phyloP scores from a whole-genome alignment of 2,113 vertebrate species.

The Piaya cayana region DNA sequence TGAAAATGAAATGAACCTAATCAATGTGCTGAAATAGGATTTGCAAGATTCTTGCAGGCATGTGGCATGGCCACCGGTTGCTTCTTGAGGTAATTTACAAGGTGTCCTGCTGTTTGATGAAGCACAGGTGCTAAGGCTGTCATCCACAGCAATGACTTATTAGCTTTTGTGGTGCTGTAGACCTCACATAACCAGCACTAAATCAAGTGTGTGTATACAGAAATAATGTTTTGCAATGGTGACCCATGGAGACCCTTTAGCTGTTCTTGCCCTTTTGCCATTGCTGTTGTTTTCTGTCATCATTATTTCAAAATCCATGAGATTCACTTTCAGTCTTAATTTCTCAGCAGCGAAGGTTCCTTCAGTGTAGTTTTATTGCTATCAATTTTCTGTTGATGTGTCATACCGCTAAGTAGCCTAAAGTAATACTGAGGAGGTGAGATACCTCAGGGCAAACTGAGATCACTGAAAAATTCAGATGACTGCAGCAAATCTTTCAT shows the following conservation, averaged over 20 bases:
- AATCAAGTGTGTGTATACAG: conserved; percentile 70
- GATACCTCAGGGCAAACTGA: conserved; percentile 34
- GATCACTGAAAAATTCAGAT: conserved; percentile 50
- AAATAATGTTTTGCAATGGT: conserved; percentile 73
- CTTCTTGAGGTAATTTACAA: conserved; percentile 70
- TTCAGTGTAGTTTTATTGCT: conserved; percentile 65
- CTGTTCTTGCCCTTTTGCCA: conserved; percentile 68
- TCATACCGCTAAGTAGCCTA: conserved; percentile 45
- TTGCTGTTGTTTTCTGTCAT: conserved; percentile 61
- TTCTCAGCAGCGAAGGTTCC: conserved; percentile 60
- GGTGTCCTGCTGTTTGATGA: conserved; percentile 69
- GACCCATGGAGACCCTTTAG: conserved; percentile 68
- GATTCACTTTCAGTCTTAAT: conserved; percentile 73
- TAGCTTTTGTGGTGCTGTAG: conserved; percentile 61
- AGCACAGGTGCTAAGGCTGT: conserved; percentile 69
- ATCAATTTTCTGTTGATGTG: conserved; percentile 71
- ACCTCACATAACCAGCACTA: conserved; percentile 69
- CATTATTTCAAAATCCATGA: conserved; percentile 69
- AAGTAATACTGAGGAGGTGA: conserved; percentile 59
- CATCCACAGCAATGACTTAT: conserved; percentile 69
- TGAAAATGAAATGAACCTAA: conserved; percentile 59
- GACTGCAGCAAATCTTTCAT: conserved; percentile 43
- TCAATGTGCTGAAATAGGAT: conserved; percentile 22
- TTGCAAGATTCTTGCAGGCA: conserved; percentile 26
- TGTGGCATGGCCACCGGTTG: conserved; percentile 54